Conservation (phyloP, 2,797 vertebrate genomes). For the Arctocebus calabarensis region DNA sequence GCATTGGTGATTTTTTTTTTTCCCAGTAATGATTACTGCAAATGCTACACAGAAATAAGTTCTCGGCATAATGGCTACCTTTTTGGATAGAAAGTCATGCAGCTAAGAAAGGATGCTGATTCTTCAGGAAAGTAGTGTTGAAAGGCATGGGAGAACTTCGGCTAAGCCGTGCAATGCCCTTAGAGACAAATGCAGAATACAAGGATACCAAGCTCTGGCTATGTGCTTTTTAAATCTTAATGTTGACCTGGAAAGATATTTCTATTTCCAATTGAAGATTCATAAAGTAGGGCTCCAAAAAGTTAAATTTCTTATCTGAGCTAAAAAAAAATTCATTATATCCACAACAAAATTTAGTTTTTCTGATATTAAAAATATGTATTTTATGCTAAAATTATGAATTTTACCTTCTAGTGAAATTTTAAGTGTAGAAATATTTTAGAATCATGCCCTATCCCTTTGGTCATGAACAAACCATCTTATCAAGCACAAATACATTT, state of each 20-base stretch:
- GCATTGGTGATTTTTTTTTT: background rate
- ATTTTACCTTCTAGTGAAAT: background rate
- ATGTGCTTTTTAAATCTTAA: background rate
- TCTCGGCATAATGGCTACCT: background rate
- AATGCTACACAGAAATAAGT: background rate
- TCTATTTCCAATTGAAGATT: constrained; percentile 20
- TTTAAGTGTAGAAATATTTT: background rate
- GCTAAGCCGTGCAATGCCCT: background rate
- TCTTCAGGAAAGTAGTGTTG: background rate
- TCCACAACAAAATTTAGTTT: background rate
- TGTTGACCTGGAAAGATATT: background rate
- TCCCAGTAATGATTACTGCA: background rate
- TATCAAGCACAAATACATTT: background rate
- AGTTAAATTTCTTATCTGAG: background rate
- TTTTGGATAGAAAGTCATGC: background rate
- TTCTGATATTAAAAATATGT: background rate
- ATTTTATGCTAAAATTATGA: background rate
- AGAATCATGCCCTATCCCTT: background rate
- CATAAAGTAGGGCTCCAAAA: constrained; percentile 5
- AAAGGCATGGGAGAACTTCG: background rate
- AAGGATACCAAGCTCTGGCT: background rate
- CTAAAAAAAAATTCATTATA: background rate
- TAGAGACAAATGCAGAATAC: background rate
- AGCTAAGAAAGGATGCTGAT: background rate
- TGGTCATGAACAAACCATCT: background rate